Base-by-base conservation (phyloP, 2,888 invertebrate genomes). In the Lasioglossum figueresi region DNA sequence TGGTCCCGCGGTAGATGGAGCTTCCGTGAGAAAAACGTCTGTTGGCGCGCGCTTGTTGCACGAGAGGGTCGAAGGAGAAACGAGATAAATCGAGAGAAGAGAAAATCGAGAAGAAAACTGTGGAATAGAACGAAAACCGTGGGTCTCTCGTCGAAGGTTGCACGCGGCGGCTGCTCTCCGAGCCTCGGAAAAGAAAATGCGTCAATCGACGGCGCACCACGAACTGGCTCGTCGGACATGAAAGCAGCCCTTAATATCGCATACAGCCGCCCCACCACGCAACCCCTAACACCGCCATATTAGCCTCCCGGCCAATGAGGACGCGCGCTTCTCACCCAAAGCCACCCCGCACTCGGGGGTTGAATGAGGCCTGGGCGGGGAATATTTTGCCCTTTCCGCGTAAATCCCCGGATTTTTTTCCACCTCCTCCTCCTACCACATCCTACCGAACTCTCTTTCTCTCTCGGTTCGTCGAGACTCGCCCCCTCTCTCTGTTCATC, bases 171-270 rank as follows among this genome's bases (percentile, higher is more conserved):
- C 84, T 87, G 52, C 84, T 87, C 88, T 87, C 81, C 78, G 82
- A 74, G 81, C 77, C 83, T 82, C 56, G 56, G 79, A 73, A 85
- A 89, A 83, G 88, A 91, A 90, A 93, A 93, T 93, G 95, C 92
- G 93, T 94, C 93, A 94, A 95, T 94, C 95, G 95, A 95, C 95
- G 95, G 95, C 95, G 95, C 95, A 95, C 94, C 93, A 94, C 94
- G 94, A 95, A 96, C 95, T 96, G 95, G 95, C 95, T 92, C 93
- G 92, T 91, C 93, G 91, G 93, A 92, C 91, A 92, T 91, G 90
- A 92, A 93, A 92, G 92, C 94, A 93, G 92, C 94, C 95, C 95
- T 94, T 94, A 94, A 94, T 94, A 93, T 92, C 92, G 87, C 89
- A 89, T 91, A 92, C 89, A 91, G 89, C 91, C 90, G 93, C 92